Percentiles rank a stretch among this genome's conserved stretches.
Conservation (phyloP, 2,888 invertebrate species). For the Lagria hirta region DNA sequence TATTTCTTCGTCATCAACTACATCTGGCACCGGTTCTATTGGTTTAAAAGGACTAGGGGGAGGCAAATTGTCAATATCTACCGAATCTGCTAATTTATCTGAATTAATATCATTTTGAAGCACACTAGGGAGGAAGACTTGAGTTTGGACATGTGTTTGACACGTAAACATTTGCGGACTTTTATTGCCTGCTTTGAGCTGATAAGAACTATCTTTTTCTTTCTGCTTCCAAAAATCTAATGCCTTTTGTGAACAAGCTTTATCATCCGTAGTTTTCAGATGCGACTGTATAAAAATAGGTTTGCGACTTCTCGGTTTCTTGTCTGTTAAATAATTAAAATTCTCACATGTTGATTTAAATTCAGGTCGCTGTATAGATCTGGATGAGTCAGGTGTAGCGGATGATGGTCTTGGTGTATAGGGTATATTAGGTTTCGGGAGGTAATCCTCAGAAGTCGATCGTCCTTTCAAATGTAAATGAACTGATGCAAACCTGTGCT, state of each 20-base stretch:
- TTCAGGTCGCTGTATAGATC: constrained; percentile 28
- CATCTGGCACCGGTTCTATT: constrained; percentile 14
- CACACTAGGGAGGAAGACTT: constrained; percentile 48
- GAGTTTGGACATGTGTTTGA: constrained; percentile 48
- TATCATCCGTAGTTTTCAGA: constrained; percentile 49
- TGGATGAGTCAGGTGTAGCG: constrained; percentile 47
- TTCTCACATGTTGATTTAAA: constrained; percentile 38
- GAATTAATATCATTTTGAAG: constrained; percentile 33
- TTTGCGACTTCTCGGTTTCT: constrained; percentile 70
- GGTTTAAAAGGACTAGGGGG: constrained; percentile 4
- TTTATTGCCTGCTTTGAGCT: constrained; percentile 29
- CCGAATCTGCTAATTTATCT: constrained; percentile 16
- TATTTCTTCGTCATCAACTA: constrained; percentile 34
- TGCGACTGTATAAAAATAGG: constrained; percentile 68
- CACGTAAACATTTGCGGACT: constrained; percentile 51
- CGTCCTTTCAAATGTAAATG: constrained; percentile 43
- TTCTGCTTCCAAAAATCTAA: constrained; percentile 67
- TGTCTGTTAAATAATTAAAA: constrained; percentile 70
- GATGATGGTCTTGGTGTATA: constrained; percentile 49
- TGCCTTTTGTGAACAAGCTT: constrained; percentile 55
- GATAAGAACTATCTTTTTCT: constrained; percentile 52
- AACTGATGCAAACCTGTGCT: constrained; percentile 42
- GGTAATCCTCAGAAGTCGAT: constrained; percentile 51
- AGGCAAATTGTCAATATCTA: constrained; percentile 8
- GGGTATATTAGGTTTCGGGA: constrained; percentile 42